Conservation (phyloP, 2,113 vertebrate genomes). For the Seriola dumerili region DNA sequence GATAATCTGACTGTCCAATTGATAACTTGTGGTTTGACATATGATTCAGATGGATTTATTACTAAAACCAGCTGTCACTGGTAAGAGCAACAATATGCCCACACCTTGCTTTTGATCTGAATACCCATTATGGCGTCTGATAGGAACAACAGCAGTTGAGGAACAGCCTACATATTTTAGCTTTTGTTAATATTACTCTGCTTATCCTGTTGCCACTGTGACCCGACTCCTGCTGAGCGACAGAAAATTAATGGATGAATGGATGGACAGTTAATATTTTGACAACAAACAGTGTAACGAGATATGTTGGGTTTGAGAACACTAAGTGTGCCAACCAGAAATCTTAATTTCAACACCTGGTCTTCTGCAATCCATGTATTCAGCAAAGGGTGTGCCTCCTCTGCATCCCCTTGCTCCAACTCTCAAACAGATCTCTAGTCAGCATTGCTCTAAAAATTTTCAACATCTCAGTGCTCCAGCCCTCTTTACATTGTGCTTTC, state of each 20-base stretch:
- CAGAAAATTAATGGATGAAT: not conserved
- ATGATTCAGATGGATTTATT: not conserved
- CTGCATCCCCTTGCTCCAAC: not conserved
- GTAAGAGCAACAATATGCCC: not conserved
- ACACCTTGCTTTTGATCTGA: not conserved
- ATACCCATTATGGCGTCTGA: not conserved
- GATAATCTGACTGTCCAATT: not conserved
- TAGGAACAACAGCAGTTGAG: not conserved
- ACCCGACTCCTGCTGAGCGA: not conserved
- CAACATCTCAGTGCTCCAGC: not conserved
- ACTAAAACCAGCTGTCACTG: not conserved
- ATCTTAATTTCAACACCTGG: not conserved
- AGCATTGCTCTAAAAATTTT: not conserved
- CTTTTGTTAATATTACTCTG: not conserved
- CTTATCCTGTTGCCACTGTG: not conserved
- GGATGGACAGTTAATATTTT: slow-evolving; percentile 3
- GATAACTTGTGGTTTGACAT: not conserved
- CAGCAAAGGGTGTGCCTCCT: slow-evolving; percentile 8
- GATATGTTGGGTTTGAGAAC: not conserved
- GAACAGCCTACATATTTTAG: not conserved
- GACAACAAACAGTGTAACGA: slow-evolving; percentile 11
- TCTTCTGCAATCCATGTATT: not conserved
- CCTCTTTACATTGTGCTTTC: not conserved
- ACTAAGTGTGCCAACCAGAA: not conserved
- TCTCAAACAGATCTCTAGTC: not conserved